Evolutionary conservation across 2,113 vertebrate genomes (phyloP).

Genomic region (Gila orcuttii): DNA sequence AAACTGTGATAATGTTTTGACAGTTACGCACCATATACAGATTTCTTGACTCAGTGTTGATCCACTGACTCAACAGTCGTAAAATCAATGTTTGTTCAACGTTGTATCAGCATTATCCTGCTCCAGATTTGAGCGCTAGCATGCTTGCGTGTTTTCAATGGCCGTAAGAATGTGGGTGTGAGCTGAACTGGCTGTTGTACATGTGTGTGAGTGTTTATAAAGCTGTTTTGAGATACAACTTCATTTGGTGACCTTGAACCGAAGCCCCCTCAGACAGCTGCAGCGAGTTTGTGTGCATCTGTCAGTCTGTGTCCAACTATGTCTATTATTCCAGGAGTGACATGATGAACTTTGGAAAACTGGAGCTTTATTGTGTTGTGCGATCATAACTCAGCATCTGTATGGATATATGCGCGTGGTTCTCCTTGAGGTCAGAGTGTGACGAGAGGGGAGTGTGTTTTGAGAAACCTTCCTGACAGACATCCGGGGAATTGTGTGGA

Average conservation of each 20-base stretch:
- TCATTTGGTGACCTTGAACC: conserved; percentile 32
- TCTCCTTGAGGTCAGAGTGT: conserved; percentile 53
- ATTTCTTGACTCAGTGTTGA: conserved; percentile 26
- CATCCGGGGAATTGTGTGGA: conserved; percentile 60
- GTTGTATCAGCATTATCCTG: conserved; percentile 6
- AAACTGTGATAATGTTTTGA: conserved; percentile 16
- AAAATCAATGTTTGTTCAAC: conserved; percentile 22
- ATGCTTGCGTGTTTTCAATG: background rate
- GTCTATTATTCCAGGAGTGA: conserved; percentile 8
- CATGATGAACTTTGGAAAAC: conserved; percentile 16
- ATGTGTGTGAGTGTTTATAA: conserved; percentile 21
- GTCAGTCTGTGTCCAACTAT: background rate
- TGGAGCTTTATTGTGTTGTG: conserved; percentile 4
- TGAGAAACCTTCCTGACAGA: conserved; percentile 57
- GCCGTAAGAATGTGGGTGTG: conserved; percentile 36
- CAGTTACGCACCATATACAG: conserved; percentile 11
- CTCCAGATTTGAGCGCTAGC: background rate
- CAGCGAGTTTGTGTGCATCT: conserved; percentile 13
- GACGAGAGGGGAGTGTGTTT: conserved; percentile 62
- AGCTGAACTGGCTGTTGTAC: background rate
- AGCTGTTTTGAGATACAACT: conserved; percentile 38
- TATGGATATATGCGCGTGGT: background rate
- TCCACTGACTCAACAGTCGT: conserved; percentile 12
- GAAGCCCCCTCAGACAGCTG: conserved; percentile 18
- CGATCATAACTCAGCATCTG: conserved; percentile 33